phyloP scores from a whole-genome alignment of 2,888 invertebrate species.

The Thysanoteuthis rhombus region DNA sequence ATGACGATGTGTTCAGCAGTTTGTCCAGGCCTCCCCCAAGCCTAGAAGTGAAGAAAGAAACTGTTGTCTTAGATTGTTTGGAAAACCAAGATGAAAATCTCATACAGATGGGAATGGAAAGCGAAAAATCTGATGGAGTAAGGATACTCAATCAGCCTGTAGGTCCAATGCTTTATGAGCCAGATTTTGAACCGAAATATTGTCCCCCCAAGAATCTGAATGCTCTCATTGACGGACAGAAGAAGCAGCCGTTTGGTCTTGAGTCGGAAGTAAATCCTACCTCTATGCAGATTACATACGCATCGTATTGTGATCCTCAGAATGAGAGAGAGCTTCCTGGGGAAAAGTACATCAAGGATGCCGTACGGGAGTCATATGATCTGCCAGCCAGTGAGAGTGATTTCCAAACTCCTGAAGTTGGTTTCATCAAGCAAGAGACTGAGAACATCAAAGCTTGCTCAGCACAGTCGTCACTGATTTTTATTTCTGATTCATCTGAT shows the following conservation, averaged over 20 bases:
- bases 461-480: neutral
- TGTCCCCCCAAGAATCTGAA: too few relatives aligned
- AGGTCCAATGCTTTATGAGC: neutral
- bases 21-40: neutral
- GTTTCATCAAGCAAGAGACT: neutral
- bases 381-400: neutral
- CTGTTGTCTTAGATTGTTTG: neutral
- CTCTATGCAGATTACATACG: neutral
- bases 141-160: neutral
- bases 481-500: constrained; percentile 18
- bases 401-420: neutral
- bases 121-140: neutral
- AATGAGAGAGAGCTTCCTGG: neutral
- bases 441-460: neutral
- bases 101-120: neutral
- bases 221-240: neutral
- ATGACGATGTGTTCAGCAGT: neutral
- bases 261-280: neutral
- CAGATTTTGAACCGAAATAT: neutral
- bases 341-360: neutral
- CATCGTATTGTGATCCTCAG: neutral
- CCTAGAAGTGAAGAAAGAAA: constrained; percentile 13
- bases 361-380: neutral
- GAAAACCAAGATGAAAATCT: neutral
- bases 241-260: too few relatives aligned